Evolutionary conservation across 2,888 invertebrate genomes (phyloP).

Genomic region (Drosophila prostipennis): DNA sequence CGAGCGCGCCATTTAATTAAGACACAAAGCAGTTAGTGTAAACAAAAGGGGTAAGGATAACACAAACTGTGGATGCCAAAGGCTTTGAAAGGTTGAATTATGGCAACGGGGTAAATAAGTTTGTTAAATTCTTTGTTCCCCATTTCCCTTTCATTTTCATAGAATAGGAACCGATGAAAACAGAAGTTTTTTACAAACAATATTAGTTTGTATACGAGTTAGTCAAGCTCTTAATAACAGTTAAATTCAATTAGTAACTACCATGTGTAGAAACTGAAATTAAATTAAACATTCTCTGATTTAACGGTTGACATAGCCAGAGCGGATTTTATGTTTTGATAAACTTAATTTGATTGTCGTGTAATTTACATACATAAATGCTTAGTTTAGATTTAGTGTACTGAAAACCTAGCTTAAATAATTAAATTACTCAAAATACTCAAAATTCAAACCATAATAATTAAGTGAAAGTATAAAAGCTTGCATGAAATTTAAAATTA

Average conservation of each 20-base stretch:
- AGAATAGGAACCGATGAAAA: not conserved
- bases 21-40: not conserved
- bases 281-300: no score
- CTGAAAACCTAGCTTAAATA: not conserved
- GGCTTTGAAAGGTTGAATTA: not conserved
- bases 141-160: not conserved
- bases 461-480: not conserved
- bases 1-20: not conserved
- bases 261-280: no score
- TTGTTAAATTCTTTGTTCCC: not conserved
- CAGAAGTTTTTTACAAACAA: not conserved
- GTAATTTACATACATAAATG: no score
- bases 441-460: not conserved
- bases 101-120: not conserved
- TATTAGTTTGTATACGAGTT: no score
- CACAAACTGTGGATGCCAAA: not conserved
- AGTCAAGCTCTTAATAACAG: not conserved
- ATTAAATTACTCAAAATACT: not conserved
- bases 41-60: conserved; percentile 1
- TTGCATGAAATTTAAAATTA: not conserved
- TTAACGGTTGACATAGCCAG: not conserved
- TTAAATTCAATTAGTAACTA: not conserved
- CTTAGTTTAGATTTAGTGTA: no score
- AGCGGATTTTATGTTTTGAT: no score
- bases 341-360: no score